Conservation (phyloP, 2,888 invertebrate species). For the Tanaodytes sp. region DNA sequence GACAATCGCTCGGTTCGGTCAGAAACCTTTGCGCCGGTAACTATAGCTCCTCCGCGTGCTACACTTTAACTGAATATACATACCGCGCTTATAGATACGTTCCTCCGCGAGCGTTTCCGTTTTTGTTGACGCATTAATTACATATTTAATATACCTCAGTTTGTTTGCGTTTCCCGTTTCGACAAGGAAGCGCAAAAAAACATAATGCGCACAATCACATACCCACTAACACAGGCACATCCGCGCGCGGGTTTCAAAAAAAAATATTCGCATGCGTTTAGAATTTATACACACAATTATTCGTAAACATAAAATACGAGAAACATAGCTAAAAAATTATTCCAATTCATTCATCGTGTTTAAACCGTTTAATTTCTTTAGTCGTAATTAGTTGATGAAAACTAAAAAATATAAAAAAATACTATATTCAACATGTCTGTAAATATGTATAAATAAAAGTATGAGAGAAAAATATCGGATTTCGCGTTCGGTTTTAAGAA, state of each 20-base stretch:
- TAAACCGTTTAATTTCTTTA: no score
- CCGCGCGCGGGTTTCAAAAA: no score
- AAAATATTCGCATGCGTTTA: no score
- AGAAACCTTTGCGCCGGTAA: conserved; percentile 52
- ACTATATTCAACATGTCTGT: no score
- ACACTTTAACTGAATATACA: conserved; percentile 41
- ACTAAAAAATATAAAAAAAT: no score
- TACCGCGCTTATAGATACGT: conserved; percentile 46
- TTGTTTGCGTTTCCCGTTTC: conserved; percentile 44
- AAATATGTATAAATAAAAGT: neutral
- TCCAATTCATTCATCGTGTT: no score
- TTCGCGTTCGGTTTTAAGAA: conserved; percentile 23
- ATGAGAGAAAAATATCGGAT: conserved; percentile 20
- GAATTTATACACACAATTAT: no score
- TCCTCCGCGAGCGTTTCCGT: conserved; percentile 42
- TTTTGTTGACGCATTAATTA: conserved; percentile 51
- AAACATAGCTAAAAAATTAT: no score
- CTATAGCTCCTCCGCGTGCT: conserved; percentile 45
- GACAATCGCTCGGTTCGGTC: conserved; percentile 51
- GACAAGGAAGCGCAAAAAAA: conserved; percentile 37
- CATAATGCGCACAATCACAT: conserved; percentile 17
- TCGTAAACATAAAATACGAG: no score
- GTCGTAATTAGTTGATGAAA: no score
- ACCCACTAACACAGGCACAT: no score
- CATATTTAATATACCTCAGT: conserved; percentile 48